Evolutionary conservation across 2,797 vertebrate genomes (phyloP), one percentile per base, ranked within the genome.

Genomic region (Eremophila alpestris): DNA sequence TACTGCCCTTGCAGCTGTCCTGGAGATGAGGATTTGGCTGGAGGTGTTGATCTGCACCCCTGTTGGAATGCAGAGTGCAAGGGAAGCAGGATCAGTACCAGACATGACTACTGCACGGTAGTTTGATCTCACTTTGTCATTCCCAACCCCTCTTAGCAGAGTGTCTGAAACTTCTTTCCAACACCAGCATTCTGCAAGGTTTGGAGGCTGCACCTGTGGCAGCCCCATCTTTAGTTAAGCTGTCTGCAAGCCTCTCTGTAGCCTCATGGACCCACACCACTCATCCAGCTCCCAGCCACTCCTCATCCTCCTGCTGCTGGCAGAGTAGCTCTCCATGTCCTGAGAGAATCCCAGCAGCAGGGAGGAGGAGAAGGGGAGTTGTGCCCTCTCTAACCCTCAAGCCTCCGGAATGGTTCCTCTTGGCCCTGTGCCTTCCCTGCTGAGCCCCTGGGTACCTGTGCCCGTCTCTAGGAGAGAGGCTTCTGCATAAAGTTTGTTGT

Each of bases 41-140:
- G 97, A 97, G 16, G 78, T 59, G 34, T 96, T 97, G 94, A 95
- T 86, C 78, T 95, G 94, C 59, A 95, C 63, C 6, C 96, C 97
- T 97, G 93, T 83, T 49, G 82, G 69, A 95, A 85, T 13, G 4
- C 55, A 80, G 40, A 60, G 22, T 10, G 5, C 18, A 87, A 87
- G 29, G 17, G 34, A 92, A 58, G 41, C 11, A 60, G 75, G 14
- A 41, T 91, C 55, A 79, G 45, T 60, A 43, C 32, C 4, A 4
- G n/a, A 63, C 60, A 32, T 58, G 34, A 69, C 12, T 38, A 24
- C 10, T 1, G 0, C 36, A 55, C 6, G 14, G 38, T 11, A 29
- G 40, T 77, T 91, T 63, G 58, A 67, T 49, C 67, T 83, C 60
- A 51, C 18, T 73, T 85, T 26, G 29, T 54, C 43, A 46, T 46